A percentile compares a stretch with the other conserved stretches of the same genome.
These are phyloP conservation scores for Agrochola litura DNA, from an alignment of 2,888 invertebrate species.

Conservation along the genomic window DNA sequence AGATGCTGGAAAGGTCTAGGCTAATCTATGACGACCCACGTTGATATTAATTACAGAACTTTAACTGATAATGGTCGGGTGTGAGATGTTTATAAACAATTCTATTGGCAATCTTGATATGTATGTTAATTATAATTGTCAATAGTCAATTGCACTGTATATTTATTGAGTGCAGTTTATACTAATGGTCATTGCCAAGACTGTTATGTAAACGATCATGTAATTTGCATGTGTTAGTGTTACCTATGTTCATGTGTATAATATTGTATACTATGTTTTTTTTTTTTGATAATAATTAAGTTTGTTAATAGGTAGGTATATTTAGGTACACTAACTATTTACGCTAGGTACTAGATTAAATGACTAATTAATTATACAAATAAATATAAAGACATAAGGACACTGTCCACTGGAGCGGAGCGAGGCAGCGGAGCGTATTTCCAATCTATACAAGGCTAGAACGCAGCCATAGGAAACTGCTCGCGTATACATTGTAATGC, in stretches of 20 bases:
- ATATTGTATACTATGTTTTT: background rate
- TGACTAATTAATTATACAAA: too few relatives aligned
- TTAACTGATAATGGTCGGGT: background rate
- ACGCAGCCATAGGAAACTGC: too few relatives aligned
- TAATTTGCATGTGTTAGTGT: slow-evolving; percentile 14
- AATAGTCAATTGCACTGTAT: slow-evolving; percentile 5
- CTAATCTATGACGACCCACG: background rate
- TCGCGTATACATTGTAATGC: too few relatives aligned
- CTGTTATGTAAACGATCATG: slow-evolving; percentile 38
- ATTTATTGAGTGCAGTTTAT: slow-evolving; percentile 19
- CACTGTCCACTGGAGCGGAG: too few relatives aligned
- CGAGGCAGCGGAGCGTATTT: too few relatives aligned
- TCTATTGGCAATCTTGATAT: slow-evolving; percentile 6
- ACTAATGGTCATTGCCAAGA: slow-evolving; percentile 37
- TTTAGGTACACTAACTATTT: too few relatives aligned
- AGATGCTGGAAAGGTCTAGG: background rate
- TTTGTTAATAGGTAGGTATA: too few relatives aligned
- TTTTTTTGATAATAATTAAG: too few relatives aligned
- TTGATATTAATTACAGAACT: slow-evolving; percentile 9
- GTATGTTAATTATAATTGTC: slow-evolving; percentile 21
- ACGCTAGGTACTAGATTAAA: too few relatives aligned
- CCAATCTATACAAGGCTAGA: too few relatives aligned
- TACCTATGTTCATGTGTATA: background rate
- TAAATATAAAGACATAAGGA: too few relatives aligned
- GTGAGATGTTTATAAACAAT: slow-evolving; percentile 32